Percentiles rank a stretch among this genome's conserved stretches.
phyloP scores from a whole-genome alignment of 2,113 vertebrate genomes.

The Colius striatus region DNA sequence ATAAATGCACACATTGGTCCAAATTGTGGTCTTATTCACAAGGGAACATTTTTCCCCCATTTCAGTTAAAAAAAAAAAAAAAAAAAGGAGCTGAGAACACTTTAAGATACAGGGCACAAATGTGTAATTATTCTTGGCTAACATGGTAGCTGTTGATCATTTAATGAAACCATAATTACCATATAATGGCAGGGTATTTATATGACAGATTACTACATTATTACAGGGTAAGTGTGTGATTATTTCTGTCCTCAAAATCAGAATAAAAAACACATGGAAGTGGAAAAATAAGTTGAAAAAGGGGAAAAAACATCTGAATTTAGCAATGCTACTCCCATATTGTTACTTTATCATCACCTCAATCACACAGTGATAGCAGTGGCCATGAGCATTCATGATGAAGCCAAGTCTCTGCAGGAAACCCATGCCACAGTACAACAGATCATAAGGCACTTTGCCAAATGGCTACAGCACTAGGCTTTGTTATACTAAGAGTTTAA shows the following conservation, averaged over 20 bases:
- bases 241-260: slow-evolving; percentile 72
- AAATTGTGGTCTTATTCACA: slow-evolving; percentile 49
- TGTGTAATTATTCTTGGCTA: slow-evolving; percentile 72
- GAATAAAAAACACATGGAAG: slow-evolving; percentile 67
- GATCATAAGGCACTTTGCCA: slow-evolving; percentile 41
- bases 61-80: slow-evolving; percentile 1
- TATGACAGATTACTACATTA: slow-evolving; percentile 70
- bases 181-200: slow-evolving; percentile 73
- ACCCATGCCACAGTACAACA: slow-evolving; percentile 44
- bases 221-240: slow-evolving; percentile 67
- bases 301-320: background rate
- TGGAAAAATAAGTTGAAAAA: slow-evolving; percentile 55
- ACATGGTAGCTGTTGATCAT: slow-evolving; percentile 70
- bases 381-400: background rate
- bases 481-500: slow-evolving; percentile 47
- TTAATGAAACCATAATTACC: slow-evolving; percentile 73
- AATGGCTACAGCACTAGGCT: slow-evolving; percentile 45
- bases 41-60: slow-evolving; percentile 24
- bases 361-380: slow-evolving; percentile 37
- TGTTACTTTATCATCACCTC: slow-evolving; percentile 35
- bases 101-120: slow-evolving; percentile 68
- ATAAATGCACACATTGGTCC: slow-evolving; percentile 56
- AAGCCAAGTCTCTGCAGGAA: slow-evolving; percentile 56
- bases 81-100: slow-evolving; percentile 34
- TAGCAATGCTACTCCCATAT: slow-evolving; percentile 11